Base-by-base conservation (phyloP, 2,113 vertebrate species). In the Otolemur garnettii region DNA sequence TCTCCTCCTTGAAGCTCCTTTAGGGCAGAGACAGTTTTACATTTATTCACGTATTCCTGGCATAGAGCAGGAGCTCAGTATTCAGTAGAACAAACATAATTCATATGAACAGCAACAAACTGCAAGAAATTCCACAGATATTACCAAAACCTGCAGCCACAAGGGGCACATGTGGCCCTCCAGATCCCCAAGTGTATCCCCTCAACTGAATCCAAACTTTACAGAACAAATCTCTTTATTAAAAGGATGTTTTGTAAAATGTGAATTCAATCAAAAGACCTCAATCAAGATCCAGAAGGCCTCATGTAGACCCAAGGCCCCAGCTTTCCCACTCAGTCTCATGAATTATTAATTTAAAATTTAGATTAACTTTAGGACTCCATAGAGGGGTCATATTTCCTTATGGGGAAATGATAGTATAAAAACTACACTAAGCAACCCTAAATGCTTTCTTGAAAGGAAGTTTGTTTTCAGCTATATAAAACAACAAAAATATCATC, bases 271-370 rank as follows among this genome's bases (percentile, higher is more conserved):
- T 55, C 55, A 55, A 55, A 55, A 55, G 55, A 17, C 55, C 55
- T 13, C 55, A 15, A 13, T 17, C 55, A 55, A 55, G 55, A 55
- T 55, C 55, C 53, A 55, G 12, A 55, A 55, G 53, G 53, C 53
- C 12, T 2, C 53, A 55, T 7, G 45, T 45, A 9, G 45, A 6
- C 45, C 10, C 14, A 55, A 55, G 53, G 55, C 55, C 55, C 12
- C 55, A 55, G 55, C 13, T 13, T 55, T 13, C 55, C 55, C 55
- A 55, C 14, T 1, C 55, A 68, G 11, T 75, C 74, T 90, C 55
- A 62, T 90, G 26, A 90, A 68, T 80, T 86, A 69, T 53, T 60
- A 7, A 78, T 69, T 60, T 81, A 87, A 93, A 90, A 90, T 81
- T 42, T 90, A 28, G 24, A 42, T 62, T 81, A 22, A 4, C 75